phyloP scores from a whole-genome alignment of 2,888 invertebrate species.

The Leptinotarsa rubiginosa region DNA sequence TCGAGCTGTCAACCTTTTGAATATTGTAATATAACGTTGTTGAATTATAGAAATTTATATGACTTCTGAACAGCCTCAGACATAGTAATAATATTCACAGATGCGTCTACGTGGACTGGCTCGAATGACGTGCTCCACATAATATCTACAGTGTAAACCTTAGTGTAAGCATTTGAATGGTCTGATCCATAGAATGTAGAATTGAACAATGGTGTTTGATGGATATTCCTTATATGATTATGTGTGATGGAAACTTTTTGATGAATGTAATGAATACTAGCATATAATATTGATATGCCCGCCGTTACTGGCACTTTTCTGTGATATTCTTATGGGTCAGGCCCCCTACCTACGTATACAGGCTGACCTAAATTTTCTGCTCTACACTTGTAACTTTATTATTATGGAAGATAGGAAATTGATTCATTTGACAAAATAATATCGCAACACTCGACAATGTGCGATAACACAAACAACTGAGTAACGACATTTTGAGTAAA shows the following conservation, averaged over 20 bases:
- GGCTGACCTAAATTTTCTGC: constrained; percentile 17
- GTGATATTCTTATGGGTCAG: constrained; percentile 68
- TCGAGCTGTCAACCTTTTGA: constrained; percentile 37
- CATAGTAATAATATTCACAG: constrained; percentile 36
- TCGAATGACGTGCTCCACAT: constrained; percentile 1
- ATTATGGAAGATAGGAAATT: too few species aligned
- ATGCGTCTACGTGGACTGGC: constrained; percentile 25
- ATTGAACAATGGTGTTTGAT: constrained; percentile 45
- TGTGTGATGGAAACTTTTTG: constrained; percentile 47
- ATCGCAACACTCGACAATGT: too few species aligned
- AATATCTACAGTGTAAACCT: constrained; percentile 56
- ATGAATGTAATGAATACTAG: constrained; percentile 50
- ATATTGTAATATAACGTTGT: constrained; percentile 56
- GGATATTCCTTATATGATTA: constrained; percentile 36
- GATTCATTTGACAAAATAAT: too few species aligned
- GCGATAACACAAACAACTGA: too few species aligned
- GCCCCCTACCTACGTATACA: constrained; percentile 56
- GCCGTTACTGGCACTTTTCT: constrained; percentile 60
- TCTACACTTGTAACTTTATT: too few species aligned
- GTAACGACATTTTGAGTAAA: too few species aligned
- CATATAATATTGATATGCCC: constrained; percentile 59
- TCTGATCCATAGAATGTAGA: constrained; percentile 67
- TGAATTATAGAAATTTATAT: constrained; percentile 40
- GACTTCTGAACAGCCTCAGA: constrained; percentile 17
- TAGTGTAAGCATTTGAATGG: constrained; percentile 60